Evolutionary conservation across 2,113 vertebrate species (phyloP).

Genomic region (Calidris pygmaea): DNA sequence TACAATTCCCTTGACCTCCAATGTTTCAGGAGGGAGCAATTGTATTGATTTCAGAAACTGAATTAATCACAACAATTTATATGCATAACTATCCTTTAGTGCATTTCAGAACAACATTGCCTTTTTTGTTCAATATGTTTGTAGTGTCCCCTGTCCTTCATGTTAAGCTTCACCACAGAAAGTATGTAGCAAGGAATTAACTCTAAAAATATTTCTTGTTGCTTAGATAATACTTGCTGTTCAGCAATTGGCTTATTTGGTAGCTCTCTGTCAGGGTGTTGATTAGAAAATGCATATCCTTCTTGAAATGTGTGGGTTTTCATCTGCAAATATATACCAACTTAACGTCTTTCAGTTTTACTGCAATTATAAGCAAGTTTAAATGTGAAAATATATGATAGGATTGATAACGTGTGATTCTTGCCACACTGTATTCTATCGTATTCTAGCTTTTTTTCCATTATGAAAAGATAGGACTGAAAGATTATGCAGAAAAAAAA

Average conservation of each 20-base stretch:
- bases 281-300: not conserved
- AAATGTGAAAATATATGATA: not conserved
- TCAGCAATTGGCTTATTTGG: not conserved
- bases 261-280: not conserved
- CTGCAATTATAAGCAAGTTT: not conserved
- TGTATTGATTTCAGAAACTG: constrained; percentile 59
- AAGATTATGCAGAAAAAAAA: not conserved
- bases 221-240: not conserved
- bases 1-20: constrained; percentile 25
- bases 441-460: not conserved
- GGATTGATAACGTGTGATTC: not conserved
- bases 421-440: not conserved
- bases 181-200: not conserved
- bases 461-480: not conserved
- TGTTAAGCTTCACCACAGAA: not conserved
- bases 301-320: not conserved
- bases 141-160: not conserved
- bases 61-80: constrained; percentile 54
- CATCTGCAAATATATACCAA: not conserved
- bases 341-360: not conserved
- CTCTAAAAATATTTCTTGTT: not conserved
- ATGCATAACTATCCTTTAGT: constrained; percentile 51
- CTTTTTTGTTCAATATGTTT: constrained; percentile 40
- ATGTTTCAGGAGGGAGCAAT: not conserved
- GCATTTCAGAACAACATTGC: constrained; percentile 45